phyloP scores from a whole-genome alignment of 1,140 invertebrate species.

The Trichonephila clavipes region DNA sequence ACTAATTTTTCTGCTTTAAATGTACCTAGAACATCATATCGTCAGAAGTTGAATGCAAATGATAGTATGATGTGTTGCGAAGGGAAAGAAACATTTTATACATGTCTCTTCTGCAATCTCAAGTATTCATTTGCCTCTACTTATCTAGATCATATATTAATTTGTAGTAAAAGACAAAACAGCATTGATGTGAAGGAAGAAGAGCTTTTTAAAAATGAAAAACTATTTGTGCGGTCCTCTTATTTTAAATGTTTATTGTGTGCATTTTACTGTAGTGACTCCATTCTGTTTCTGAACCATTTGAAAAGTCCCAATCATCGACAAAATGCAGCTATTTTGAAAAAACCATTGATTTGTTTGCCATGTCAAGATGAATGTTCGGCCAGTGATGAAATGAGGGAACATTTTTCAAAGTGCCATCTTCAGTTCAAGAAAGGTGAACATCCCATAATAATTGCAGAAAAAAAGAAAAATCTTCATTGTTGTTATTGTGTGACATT shows the following conservation, averaged over 20 bases:
- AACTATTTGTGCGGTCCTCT: conserved; percentile 82
- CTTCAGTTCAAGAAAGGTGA: background rate
- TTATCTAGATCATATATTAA: conserved; percentile 55
- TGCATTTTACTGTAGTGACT: conserved; percentile 90
- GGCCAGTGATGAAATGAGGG: conserved; percentile 85
- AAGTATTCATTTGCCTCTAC: conserved; percentile 49
- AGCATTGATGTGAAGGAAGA: conserved; percentile 85
- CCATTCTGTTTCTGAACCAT: conserved; percentile 87
- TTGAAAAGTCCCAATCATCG: conserved; percentile 86
- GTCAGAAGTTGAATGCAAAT: conserved; percentile 78
- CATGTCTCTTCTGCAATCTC: conserved; percentile 33
- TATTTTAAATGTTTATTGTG: conserved; percentile 92
- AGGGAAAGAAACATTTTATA: conserved; percentile 20
- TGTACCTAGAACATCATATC: background rate
- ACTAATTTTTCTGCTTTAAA: conserved; percentile 11
- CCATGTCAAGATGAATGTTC: conserved; percentile 88
- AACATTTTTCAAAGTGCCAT: conserved; percentile 83
- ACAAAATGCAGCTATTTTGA: conserved; percentile 81
- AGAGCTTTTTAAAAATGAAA: conserved; percentile 88
- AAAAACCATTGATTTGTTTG: conserved; percentile 87
- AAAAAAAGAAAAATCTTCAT: conserved; percentile 52
- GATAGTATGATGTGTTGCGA: conserved; percentile 80
- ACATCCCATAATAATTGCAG: conserved; percentile 66
- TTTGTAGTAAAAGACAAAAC: background rate
- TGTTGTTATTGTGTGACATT: conserved; percentile 59